These are phyloP conservation scores for Drosophila fuyamai DNA, from an alignment of 1,140 invertebrate species.

Conservation along the genomic window DNA sequence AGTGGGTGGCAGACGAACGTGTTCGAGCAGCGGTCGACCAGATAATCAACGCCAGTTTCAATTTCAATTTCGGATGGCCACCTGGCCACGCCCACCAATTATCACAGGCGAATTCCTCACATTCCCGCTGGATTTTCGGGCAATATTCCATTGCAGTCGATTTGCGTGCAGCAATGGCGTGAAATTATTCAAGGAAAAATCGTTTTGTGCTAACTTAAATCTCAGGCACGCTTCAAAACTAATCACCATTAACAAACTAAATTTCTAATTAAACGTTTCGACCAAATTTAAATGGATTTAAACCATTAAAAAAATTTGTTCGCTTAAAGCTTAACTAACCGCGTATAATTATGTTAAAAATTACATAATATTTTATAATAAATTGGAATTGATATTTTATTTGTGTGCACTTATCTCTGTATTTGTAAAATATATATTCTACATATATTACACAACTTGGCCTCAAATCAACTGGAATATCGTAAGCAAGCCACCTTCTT, in stretches of 20 bases:
- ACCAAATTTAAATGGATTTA: too few relatives aligned
- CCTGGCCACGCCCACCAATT: constrained; percentile 37
- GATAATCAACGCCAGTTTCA: constrained; percentile 64
- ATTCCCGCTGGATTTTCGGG: constrained; percentile 39
- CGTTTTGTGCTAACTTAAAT: neutral
- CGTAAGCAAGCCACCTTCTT: constrained; percentile 11
- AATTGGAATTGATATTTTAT: neutral
- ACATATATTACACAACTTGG: constrained; percentile 1
- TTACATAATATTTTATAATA: too few relatives aligned
- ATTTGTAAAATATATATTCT: neutral
- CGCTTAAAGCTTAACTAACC: too few relatives aligned
- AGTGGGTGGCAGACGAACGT: constrained; percentile 44
- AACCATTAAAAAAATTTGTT: too few relatives aligned
- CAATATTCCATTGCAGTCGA: constrained; percentile 26
- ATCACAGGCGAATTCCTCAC: constrained; percentile 11
- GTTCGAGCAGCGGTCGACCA: constrained; percentile 65
- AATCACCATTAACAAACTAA: too few relatives aligned
- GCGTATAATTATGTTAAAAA: too few relatives aligned
- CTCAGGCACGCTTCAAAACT: too few relatives aligned
- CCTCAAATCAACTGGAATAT: constrained; percentile 39
- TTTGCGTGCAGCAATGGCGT: constrained; percentile 44
- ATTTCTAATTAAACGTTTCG: too few relatives aligned
- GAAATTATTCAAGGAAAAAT: constrained; percentile 18
- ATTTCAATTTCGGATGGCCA: constrained; percentile 44
- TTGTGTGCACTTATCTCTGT: neutral